Conservation (phyloP, 2,888 invertebrate genomes). For the Dorcus parallelipipedus region DNA sequence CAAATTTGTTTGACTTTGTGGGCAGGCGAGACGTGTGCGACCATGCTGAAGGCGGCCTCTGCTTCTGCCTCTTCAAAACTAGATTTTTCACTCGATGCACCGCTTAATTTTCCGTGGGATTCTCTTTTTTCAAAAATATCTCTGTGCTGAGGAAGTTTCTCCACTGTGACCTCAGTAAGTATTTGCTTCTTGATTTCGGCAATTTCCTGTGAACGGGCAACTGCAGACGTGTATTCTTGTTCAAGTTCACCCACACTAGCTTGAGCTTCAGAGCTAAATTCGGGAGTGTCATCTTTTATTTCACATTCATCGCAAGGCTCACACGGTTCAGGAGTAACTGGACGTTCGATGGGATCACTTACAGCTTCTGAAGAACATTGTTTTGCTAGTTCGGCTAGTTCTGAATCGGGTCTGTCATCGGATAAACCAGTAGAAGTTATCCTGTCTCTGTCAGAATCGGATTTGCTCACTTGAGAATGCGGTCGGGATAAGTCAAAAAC, state of each 20-base stretch:
- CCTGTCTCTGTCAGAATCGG: conserved; percentile 42
- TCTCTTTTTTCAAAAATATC: conserved; percentile 37
- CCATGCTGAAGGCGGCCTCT: conserved; percentile 52
- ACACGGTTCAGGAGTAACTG: conserved; percentile 52
- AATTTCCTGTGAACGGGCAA: conserved; percentile 26
- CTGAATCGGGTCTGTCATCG: conserved; percentile 47
- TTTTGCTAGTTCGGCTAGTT: conserved; percentile 44
- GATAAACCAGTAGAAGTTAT: conserved; percentile 45
- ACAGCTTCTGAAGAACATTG: conserved; percentile 43
- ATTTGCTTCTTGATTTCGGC: conserved; percentile 37
- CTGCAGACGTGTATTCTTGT: conserved; percentile 46
- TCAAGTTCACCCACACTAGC: conserved; percentile 46
- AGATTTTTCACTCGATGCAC: conserved; percentile 48
- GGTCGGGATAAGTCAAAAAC: conserved; percentile 29
- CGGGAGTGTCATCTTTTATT: conserved; percentile 45
- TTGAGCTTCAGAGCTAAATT: conserved; percentile 41
- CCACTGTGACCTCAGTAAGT: conserved; percentile 29
- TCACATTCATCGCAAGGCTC: conserved; percentile 32
- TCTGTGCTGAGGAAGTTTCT: conserved; percentile 35
- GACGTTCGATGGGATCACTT: conserved; percentile 53
- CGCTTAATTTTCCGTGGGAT: conserved; percentile 44
- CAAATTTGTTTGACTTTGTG: conserved; percentile 49
- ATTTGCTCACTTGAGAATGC: conserved; percentile 41
- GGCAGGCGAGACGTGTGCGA: conserved; percentile 49
- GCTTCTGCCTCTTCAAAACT: conserved; percentile 53